Base-by-base conservation (phyloP, 2,797 vertebrate genomes). In the Potorous gilbertii region DNA sequence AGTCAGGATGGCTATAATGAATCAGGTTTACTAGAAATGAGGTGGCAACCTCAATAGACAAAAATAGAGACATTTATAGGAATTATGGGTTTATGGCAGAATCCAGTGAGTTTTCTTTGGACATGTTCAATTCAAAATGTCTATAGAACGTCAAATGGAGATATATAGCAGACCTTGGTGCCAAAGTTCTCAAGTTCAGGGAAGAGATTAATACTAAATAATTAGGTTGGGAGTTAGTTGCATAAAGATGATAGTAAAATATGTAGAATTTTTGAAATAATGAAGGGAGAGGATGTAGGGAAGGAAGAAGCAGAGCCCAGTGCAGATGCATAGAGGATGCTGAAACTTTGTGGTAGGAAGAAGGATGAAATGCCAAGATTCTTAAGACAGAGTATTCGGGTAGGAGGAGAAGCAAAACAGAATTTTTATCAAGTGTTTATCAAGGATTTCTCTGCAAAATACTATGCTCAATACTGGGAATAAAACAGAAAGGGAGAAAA, bases 341-440 rank as follows among this genome's bases (percentile, higher is more conserved):
- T n/a, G 59, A 66, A 1, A 66, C 29, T 34, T 66, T 66, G 59
- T 34, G 31, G 4, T 66, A 13, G 34, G 13, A 66, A 59, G 29
- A 59, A n/a, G 4, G 31, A 2, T 66, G 31, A 66, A 14, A 66
- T 66, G 16, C 31, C 12, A 66, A 66, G 59, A 66, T 56, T 94
- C 56, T 52, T 55, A 21, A 40, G 90, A 34, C 29, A 54, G 29
- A 93, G 62, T 18, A 24, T 28, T 13, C 56, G 34, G 13, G 34
- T 10, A 91, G 55, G 5, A 18, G 56, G 93, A 29, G 28, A 90
- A 92, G 91, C 54, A 27, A 56, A 90, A 92, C 11, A 24, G 52
- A 92, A 56, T 9, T 91, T 74, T 34, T 29, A 62, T 81, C 55
- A 96, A 96, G 40, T 91, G n/a, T 5, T 57, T 90, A 50, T 13